These are phyloP conservation scores for Tetragonula clypearis DNA, from an alignment of 1,140 invertebrate genomes.

Conservation along the genomic window DNA sequence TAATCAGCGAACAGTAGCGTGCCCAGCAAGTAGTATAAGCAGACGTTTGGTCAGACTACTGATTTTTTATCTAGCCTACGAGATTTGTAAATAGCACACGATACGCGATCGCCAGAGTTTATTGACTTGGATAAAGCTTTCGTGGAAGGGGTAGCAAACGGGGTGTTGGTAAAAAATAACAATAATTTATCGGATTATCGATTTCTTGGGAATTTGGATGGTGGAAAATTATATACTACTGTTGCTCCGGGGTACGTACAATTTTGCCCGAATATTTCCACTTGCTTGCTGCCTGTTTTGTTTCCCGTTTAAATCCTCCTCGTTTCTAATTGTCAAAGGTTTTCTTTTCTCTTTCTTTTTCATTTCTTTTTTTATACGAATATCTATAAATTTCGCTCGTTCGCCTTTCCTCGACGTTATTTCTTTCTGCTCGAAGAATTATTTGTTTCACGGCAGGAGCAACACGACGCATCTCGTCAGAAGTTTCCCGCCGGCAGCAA, in stretches of 20 bases:
- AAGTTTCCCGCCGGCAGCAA: slow-evolving; percentile 12
- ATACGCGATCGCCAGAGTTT: not conserved
- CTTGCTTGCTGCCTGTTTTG: too few species aligned
- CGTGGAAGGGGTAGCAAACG: not conserved
- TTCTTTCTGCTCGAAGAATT: not conserved
- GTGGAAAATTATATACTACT: slow-evolving; percentile 16
- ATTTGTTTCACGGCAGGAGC: not conserved
- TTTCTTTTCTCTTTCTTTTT: not conserved
- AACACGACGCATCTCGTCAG: not conserved
- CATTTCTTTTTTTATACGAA: not conserved
- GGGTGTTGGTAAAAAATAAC: not conserved
- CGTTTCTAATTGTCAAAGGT: not conserved
- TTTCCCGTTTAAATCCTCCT: not conserved
- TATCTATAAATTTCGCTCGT: not conserved
- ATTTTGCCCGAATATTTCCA: not conserved
- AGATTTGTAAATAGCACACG: slow-evolving; percentile 14
- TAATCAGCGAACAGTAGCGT: too few species aligned
- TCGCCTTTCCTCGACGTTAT: too few species aligned
- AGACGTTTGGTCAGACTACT: not conserved
- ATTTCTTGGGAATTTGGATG: not conserved
- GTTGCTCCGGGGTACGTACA: not conserved
- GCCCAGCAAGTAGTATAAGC: not conserved
- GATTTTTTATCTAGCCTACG: slow-evolving; percentile 14
- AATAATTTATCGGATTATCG: slow-evolving; percentile 34
- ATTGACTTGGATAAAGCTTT: slow-evolving; percentile 18